phyloP scores from a whole-genome alignment of 2,888 invertebrate species.

The Ormyrus rosae region DNA sequence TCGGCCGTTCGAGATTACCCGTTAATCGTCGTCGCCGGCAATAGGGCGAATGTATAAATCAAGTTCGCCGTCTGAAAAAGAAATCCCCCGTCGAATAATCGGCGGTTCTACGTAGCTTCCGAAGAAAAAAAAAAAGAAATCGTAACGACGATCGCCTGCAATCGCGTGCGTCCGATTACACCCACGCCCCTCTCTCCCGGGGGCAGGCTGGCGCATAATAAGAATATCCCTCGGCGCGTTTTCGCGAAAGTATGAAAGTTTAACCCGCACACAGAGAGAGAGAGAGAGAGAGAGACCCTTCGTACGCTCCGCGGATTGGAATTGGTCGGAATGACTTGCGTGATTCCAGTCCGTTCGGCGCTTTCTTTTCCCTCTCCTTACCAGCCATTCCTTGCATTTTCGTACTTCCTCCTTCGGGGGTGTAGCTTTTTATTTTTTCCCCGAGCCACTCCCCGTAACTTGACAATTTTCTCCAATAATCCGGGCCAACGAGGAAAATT shows the following conservation, averaged over 20 bases:
- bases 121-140: conserved; percentile 44
- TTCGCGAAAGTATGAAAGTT: conserved; percentile 60
- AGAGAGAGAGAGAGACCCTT: background rate
- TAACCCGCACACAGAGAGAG: conserved; percentile 49
- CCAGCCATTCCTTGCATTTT: background rate
- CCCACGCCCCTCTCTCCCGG: conserved; percentile 26
- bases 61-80: conserved; percentile 4
- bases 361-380: conserved; percentile 31
- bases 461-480: conserved; percentile 64
- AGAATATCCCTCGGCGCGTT: conserved; percentile 58
- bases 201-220: conserved; percentile 56
- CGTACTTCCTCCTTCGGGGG: background rate
- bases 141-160: conserved; percentile 57
- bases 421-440: conserved; percentile 48
- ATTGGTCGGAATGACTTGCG: conserved; percentile 61
- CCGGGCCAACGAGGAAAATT: conserved; percentile 59
- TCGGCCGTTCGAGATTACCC: background rate
- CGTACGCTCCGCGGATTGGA: conserved; percentile 57
- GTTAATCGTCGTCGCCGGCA: conserved; percentile 27
- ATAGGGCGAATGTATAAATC: background rate
- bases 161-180: conserved; percentile 60
- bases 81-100: conserved; percentile 31
- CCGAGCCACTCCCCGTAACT: conserved; percentile 48
- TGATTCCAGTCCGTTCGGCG: conserved; percentile 60
- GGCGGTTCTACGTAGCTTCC: background rate